Conservation (phyloP, 2,113 vertebrate species). For the Microcebus ravelobensis region DNA sequence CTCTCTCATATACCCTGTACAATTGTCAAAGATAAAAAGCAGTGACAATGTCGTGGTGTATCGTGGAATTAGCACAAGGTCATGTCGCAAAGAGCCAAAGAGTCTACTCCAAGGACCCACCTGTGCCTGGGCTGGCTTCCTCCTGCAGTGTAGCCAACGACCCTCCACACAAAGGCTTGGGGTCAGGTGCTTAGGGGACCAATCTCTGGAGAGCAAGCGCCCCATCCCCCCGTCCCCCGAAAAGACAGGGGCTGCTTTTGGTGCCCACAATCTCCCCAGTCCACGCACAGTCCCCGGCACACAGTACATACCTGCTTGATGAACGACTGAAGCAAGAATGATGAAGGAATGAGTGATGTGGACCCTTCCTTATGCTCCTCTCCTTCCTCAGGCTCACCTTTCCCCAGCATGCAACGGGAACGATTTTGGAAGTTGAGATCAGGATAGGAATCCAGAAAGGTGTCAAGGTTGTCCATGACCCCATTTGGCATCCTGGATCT, state of each 20-base stretch:
- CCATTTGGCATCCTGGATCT: neutral
- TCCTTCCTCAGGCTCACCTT: neutral
- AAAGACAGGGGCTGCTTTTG: neutral
- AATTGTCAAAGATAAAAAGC: neutral
- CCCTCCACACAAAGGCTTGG: neutral
- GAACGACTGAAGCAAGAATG: accelerated
- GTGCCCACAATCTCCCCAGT: neutral
- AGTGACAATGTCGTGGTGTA: neutral
- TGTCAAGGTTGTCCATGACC: accelerated
- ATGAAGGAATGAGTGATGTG: neutral
- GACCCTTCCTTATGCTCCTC: neutral
- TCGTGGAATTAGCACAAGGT: neutral
- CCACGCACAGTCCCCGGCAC: neutral
- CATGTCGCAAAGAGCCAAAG: neutral
- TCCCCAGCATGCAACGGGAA: neutral
- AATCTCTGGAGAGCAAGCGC: neutral
- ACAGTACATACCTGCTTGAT: accelerated
- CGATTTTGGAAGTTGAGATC: neutral
- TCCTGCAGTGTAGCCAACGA: neutral
- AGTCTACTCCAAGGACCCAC: neutral
- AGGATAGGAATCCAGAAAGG: neutral
- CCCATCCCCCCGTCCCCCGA: no score
- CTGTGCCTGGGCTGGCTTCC: neutral
- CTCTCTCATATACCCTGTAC: accelerated
- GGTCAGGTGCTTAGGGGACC: neutral